A percentile compares a stretch with the other conserved stretches of the same genome.
Conservation (phyloP, 2,888 invertebrate species). For the Geophilus truncorum region DNA sequence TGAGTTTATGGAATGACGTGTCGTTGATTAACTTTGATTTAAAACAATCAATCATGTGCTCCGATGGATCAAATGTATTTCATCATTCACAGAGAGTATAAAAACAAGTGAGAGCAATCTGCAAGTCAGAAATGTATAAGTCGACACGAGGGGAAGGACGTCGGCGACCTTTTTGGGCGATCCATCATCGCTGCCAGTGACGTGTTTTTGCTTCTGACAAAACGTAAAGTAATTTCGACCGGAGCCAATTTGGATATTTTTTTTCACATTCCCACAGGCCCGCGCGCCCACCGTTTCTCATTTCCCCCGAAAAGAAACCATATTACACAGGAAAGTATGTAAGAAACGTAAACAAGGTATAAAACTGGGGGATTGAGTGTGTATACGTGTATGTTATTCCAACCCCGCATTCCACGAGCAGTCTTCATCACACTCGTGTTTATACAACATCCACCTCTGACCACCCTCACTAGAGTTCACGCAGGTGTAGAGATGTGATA, state of each 20-base stretch:
- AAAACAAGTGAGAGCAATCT: conserved; percentile 22
- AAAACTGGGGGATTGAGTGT: neutral
- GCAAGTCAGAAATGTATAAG: conserved; percentile 27
- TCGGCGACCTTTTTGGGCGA: conserved; percentile 15
- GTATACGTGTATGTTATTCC: conserved; percentile 7
- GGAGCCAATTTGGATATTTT: conserved; percentile 8
- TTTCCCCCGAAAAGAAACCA: neutral
- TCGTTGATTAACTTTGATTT: conserved; percentile 25
- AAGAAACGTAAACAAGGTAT: conserved; percentile 22
- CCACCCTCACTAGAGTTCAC: conserved; percentile 19
- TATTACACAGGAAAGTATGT: neutral
- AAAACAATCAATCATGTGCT: conserved; percentile 25
- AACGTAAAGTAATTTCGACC: conserved; percentile 15
- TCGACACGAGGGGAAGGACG: conserved; percentile 3
- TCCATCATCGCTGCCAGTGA: conserved; percentile 21
- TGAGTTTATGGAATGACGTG: neutral
- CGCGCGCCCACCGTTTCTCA: neutral
- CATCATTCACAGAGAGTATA: conserved; percentile 17
- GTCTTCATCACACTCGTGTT: conserved; percentile 8
- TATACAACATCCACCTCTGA: conserved; percentile 27
- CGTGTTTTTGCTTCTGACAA: conserved; percentile 21
- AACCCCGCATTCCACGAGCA: neutral
- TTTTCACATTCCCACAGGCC: no score
- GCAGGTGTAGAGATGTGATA: conserved; percentile 24
- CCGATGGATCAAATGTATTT: conserved; percentile 20